Conservation (phyloP, 2,797 vertebrate genomes). For the Oreortyx pictus region DNA sequence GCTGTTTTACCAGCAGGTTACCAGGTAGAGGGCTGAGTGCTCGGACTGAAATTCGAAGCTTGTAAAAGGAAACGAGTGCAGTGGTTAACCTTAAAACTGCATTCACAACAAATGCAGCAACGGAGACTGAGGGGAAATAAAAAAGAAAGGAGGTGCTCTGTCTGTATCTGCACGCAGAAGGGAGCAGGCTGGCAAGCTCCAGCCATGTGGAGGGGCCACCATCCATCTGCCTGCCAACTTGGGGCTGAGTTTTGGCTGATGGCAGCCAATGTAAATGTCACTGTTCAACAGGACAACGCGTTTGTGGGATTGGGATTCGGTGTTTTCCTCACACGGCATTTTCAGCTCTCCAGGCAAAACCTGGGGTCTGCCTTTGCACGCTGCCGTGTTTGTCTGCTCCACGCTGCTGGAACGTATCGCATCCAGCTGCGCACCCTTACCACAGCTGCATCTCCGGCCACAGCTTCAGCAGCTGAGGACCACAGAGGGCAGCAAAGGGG, state of each 20-base stretch:
- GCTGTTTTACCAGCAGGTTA: constrained; percentile 34
- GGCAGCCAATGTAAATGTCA: constrained; percentile 60
- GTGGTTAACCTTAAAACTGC: constrained; percentile 52
- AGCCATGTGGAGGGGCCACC: not conserved
- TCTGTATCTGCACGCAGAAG: not conserved
- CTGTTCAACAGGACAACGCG: not conserved
- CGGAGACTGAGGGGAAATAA: not conserved
- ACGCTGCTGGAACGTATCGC: not conserved
- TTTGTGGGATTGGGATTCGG: not conserved
- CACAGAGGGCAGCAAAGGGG: constrained; percentile 14
- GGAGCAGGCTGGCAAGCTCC: not conserved
- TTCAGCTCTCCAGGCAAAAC: constrained; percentile 35
- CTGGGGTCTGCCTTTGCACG: constrained; percentile 15
- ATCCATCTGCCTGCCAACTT: constrained; percentile 32
- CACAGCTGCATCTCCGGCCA: constrained; percentile 29
- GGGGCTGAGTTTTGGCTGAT: constrained; percentile 32
- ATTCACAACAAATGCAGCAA: constrained; percentile 36
- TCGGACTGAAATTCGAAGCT: constrained; percentile 24
- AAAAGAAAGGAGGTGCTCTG: not conserved
- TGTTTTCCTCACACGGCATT: constrained; percentile 30
- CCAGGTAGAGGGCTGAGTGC: constrained; percentile 16
- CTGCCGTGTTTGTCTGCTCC: constrained; percentile 20
- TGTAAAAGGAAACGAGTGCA: constrained; percentile 23
- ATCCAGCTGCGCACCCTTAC: constrained; percentile 46
- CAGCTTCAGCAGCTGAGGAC: not conserved